A percentile compares a stretch with the other conserved stretches of the same genome.
These are phyloP conservation scores for Sebastes kiyomatsui DNA, from an alignment of 2,797 vertebrate species.

Conservation along the genomic window DNA sequence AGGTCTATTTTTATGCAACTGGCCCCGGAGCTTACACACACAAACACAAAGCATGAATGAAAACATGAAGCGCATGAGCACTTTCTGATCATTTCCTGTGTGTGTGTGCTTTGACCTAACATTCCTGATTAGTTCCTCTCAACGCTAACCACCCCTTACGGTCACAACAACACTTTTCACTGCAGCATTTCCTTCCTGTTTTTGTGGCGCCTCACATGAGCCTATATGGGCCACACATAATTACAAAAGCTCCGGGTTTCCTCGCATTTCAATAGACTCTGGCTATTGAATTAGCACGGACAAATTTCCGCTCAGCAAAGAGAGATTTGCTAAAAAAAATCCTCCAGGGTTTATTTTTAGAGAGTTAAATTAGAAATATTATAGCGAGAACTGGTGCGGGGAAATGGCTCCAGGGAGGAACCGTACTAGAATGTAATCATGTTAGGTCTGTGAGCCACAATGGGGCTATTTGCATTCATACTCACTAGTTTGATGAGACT, in stretches of 20 bases:
- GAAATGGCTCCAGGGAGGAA: conserved; percentile 57
- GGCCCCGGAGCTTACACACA: not conserved
- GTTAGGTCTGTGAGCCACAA: conserved; percentile 61
- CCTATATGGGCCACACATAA: conserved; percentile 21
- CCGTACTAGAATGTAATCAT: conserved; percentile 63
- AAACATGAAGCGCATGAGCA: not conserved
- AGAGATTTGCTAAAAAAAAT: conserved; percentile 45
- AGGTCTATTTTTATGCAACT: too few relatives aligned
- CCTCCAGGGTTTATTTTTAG: conserved; percentile 74
- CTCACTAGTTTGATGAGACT: conserved; percentile 58
- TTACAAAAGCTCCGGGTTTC: conserved; percentile 40
- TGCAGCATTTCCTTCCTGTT: conserved; percentile 42
- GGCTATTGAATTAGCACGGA: conserved; percentile 58
- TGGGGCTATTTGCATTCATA: conserved; percentile 63
- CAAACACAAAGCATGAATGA: conserved; percentile 10
- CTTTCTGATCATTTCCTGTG: conserved; percentile 7
- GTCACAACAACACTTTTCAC: conserved; percentile 24
- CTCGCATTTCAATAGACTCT: conserved; percentile 47
- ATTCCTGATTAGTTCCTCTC: conserved; percentile 42
- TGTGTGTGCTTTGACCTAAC: conserved; percentile 4
- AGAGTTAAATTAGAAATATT: conserved; percentile 65
- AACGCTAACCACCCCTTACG: conserved; percentile 18
- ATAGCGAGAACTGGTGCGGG: conserved; percentile 51
- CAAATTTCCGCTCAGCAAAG: conserved; percentile 59
- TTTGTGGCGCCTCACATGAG: conserved; percentile 12